These are phyloP conservation scores for Phymorhynchus buccinoides DNA, from an alignment of 1,140 invertebrate species.

Conservation along the genomic window DNA sequence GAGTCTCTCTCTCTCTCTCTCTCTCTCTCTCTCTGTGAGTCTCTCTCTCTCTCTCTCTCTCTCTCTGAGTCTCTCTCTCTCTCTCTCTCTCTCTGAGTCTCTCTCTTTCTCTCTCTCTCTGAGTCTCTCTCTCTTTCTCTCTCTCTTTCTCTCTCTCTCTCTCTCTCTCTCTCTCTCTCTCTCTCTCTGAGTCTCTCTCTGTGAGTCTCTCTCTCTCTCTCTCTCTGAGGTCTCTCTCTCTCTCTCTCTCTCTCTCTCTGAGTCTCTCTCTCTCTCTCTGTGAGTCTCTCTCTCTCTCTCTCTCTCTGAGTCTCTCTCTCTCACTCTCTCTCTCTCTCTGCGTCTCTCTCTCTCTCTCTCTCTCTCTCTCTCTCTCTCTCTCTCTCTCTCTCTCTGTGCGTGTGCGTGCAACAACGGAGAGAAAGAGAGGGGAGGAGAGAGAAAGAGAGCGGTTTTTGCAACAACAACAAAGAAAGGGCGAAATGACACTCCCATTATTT, in stretches of 20 bases:
- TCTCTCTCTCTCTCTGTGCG: too few species aligned
- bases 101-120: constrained; percentile 18
- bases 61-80: constrained; percentile 16
- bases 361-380: background rate
- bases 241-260: constrained; percentile 1
- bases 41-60: constrained; percentile 11
- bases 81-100: background rate
- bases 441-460: too few species aligned
- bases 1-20: background rate
- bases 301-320: background rate
- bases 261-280: background rate
- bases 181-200: background rate
- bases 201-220: background rate
- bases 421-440: too few species aligned
- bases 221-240: background rate
- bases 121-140: constrained; percentile 7
- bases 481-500: too few species aligned
- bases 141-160: constrained; percentile 13
- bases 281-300: background rate
- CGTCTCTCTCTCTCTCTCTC: background rate
- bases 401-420: too few species aligned
- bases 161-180: constrained; percentile 1
- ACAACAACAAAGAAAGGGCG: too few species aligned
- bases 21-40: background rate
- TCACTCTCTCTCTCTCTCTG: background rate